These are phyloP conservation scores for Fabriciana adippe DNA, from an alignment of 2,888 invertebrate genomes.

Conservation along the genomic window DNA sequence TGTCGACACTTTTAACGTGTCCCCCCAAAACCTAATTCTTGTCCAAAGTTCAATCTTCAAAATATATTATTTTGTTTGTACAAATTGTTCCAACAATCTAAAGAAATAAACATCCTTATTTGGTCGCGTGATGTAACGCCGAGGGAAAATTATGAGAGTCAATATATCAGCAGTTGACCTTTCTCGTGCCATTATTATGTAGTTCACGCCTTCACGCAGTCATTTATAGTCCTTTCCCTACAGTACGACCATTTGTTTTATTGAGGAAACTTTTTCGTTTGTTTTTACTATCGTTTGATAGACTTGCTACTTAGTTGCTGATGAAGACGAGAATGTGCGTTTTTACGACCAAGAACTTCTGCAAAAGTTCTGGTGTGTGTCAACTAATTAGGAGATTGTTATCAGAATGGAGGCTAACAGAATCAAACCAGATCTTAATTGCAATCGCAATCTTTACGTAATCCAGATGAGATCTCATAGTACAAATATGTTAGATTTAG, in stretches of 20 bases:
- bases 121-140: not conserved
- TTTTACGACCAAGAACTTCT: not conserved
- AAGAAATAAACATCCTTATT: not conserved
- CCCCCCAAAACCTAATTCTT: conserved; percentile 13
- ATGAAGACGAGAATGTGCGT: not conserved
- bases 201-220: conserved; percentile 47
- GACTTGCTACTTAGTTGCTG: not conserved
- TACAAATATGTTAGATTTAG: not conserved
- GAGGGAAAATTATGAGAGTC: conserved; percentile 46
- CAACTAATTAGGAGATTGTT: not conserved
- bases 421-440: not conserved
- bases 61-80: conserved; percentile 5
- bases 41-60: not conserved
- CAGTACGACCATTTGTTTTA: conserved; percentile 49
- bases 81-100: conserved; percentile 7
- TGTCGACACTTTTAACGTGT: conserved; percentile 22
- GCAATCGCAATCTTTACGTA: not conserved
- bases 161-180: conserved; percentile 52
- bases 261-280: conserved; percentile 14
- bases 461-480: not conserved
- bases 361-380: conserved; percentile 10
- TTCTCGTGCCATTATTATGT: conserved; percentile 52
- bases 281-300: not conserved
- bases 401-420: conserved; percentile 3
- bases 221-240: conserved; percentile 46